Evolutionary conservation across 2,888 invertebrate genomes (phyloP), one percentile per base, ranked within the genome.

Genomic region (Lymantria dispar): DNA sequence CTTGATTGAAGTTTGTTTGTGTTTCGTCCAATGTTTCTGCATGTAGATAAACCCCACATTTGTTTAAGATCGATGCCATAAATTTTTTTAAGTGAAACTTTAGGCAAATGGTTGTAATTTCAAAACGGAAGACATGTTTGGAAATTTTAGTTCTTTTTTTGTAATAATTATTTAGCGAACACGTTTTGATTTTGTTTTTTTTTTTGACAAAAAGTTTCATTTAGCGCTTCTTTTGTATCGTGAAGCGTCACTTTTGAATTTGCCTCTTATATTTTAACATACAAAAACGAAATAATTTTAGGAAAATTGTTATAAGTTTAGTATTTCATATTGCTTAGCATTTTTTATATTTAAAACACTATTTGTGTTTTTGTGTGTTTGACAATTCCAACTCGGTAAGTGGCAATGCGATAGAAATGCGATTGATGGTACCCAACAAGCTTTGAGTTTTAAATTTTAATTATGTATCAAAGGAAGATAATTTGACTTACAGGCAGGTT

Each of bases 111-210:
- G 64, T 74, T 76, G 72, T 75, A 76, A 72, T 47, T 59, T 57
- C 50, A 47, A 14, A 56, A 52, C 75, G 78, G 80, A 76, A 78
- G 71, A 81, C 79, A 78, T 83, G 81, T 78, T 76, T 65, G 46
- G 52, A 52, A 42, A 45, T 53, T 44, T 60, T 61, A 59, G 48
- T 54, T 45, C 14, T 52, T 56, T 46, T 51, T 38, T 3, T n/a
- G 12, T 12, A 58, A 53, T 48, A 11, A 15, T 33, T 48, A 52
- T 40, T 15, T 3, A 33, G 42, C 50, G 48, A 54, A 7, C 31
- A 52, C 47, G 9, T 37, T 30, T 47, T 33, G 9, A 15, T 29
- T 45, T 48, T 44, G 45, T 36, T 3, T 13, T 14, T 40, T 11
- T 29, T 31, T 37, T 36, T 15, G n/a, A 47, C 7, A 37, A 40